These are phyloP conservation scores for Hydroisotoma schaefferi DNA, from an alignment of 2,888 invertebrate genomes.

Conservation along the genomic window DNA sequence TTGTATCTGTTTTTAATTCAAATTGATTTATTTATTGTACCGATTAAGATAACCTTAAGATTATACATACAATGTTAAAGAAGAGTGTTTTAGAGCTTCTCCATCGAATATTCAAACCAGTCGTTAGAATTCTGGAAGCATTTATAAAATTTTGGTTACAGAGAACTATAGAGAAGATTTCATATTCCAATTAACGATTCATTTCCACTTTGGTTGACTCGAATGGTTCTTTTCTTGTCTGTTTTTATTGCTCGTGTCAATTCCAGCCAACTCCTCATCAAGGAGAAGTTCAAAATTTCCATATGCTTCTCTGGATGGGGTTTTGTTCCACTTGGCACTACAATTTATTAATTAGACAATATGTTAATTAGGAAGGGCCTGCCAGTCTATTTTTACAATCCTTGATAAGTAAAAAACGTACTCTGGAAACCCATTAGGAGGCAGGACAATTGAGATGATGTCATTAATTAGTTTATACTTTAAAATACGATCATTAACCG, in stretches of 20 bases:
- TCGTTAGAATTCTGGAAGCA: too few species aligned
- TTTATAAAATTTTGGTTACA: too few species aligned
- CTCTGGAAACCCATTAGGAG: constrained; percentile 85
- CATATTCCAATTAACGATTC: too few species aligned
- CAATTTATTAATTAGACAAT: neutral
- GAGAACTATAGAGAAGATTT: neutral
- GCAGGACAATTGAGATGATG: constrained; percentile 82
- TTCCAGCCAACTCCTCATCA: constrained; percentile 70
- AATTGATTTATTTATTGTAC: too few species aligned
- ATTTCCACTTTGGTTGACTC: constrained; percentile 9
- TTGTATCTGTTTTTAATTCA: too few species aligned
- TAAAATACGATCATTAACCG: constrained; percentile 86
- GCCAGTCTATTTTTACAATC: neutral
- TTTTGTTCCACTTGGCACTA: constrained; percentile 82
- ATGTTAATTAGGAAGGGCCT: neutral
- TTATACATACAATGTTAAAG: too few species aligned
- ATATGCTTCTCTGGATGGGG: constrained; percentile 68
- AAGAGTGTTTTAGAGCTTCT: too few species aligned
- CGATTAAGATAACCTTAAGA: too few species aligned
- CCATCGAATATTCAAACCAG: too few species aligned
- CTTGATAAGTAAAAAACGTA: constrained; percentile 49
- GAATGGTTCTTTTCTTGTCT: neutral
- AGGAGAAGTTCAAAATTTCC: constrained; percentile 79
- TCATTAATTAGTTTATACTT: constrained; percentile 93
- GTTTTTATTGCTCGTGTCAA: constrained; percentile 28